phyloP scores from a whole-genome alignment of 2,797 vertebrate species.

The Halcyon chelicuti region DNA sequence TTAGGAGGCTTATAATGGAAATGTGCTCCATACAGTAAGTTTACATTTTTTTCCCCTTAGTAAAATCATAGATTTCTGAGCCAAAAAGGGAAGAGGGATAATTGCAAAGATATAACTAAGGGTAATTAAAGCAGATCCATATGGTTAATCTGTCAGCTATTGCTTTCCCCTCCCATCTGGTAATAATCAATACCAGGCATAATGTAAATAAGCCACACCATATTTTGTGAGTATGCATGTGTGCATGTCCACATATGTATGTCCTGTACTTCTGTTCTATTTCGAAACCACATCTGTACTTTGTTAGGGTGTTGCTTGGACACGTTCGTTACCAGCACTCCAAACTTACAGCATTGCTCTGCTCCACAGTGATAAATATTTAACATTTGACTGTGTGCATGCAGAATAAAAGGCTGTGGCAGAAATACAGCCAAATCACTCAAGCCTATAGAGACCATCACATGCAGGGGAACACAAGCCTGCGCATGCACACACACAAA shows the following conservation, averaged over 20 bases:
- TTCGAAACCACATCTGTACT: slow-evolving; percentile 19
- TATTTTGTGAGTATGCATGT: not conserved
- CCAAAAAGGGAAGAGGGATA: slow-evolving; percentile 19
- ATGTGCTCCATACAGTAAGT: not conserved
- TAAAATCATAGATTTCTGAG: not conserved
- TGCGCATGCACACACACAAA: not conserved
- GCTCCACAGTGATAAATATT: slow-evolving; percentile 12
- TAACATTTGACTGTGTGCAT: not conserved
- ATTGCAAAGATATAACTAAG: slow-evolving; percentile 1
- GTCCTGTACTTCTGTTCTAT: not conserved
- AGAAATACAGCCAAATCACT: not conserved
- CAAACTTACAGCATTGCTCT: not conserved
- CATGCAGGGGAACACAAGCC: fast-evolving
- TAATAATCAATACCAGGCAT: slow-evolving; percentile 35
- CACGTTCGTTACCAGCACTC: not conserved
- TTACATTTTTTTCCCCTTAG: slow-evolving; percentile 29
- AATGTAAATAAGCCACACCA: not conserved
- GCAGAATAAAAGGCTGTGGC: not conserved
- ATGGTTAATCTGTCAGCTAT: slow-evolving; percentile 24
- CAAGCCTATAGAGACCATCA: not conserved
- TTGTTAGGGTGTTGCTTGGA: slow-evolving; percentile 18
- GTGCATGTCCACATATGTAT: fast-evolving
- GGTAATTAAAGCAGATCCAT: slow-evolving; percentile 28
- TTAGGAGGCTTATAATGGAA: not conserved
- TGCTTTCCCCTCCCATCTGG: slow-evolving; percentile 38